phyloP scores from a whole-genome alignment of 2,113 vertebrate genomes.

The Silurus asotus region DNA sequence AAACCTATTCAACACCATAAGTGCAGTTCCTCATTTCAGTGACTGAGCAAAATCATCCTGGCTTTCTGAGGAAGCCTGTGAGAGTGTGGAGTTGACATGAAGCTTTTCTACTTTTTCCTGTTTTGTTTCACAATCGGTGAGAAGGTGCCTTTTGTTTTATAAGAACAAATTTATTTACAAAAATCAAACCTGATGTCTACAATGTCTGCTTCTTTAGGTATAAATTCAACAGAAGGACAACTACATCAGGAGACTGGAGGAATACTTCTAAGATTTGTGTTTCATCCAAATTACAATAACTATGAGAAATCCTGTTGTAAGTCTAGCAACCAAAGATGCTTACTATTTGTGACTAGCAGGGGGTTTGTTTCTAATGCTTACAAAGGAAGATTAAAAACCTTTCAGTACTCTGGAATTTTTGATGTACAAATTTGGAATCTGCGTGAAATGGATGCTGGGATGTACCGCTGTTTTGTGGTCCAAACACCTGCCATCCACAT shows the following conservation, averaged over 20 bases:
- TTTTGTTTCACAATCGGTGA: slow-evolving; percentile 39
- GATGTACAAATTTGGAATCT: slow-evolving; percentile 64
- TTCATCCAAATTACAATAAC: slow-evolving; percentile 57
- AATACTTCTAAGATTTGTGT: slow-evolving; percentile 61
- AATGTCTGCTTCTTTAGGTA: slow-evolving; percentile 57
- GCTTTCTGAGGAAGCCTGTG: background rate
- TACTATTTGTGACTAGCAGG: slow-evolving; percentile 57
- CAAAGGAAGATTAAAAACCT: slow-evolving; percentile 60
- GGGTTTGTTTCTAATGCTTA: slow-evolving; percentile 54
- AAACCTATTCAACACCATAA: background rate
- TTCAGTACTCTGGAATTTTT: slow-evolving; percentile 53
- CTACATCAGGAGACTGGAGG: slow-evolving; percentile 49
- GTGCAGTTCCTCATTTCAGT: slow-evolving; percentile 35
- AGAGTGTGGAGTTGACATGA: slow-evolving; percentile 13
- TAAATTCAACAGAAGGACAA: slow-evolving; percentile 53
- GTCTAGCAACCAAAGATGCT: slow-evolving; percentile 52
- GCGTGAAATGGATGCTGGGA: slow-evolving; percentile 59
- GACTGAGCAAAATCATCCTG: background rate
- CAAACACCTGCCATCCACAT: slow-evolving; percentile 46
- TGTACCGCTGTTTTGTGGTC: slow-evolving; percentile 65
- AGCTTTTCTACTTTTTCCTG: slow-evolving; percentile 39
- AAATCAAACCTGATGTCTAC: background rate
- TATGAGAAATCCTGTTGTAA: slow-evolving; percentile 67
- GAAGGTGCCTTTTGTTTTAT: background rate
- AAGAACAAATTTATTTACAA: background rate